phyloP scores from a whole-genome alignment of 2,888 invertebrate genomes.

The Homarus gammarus region DNA sequence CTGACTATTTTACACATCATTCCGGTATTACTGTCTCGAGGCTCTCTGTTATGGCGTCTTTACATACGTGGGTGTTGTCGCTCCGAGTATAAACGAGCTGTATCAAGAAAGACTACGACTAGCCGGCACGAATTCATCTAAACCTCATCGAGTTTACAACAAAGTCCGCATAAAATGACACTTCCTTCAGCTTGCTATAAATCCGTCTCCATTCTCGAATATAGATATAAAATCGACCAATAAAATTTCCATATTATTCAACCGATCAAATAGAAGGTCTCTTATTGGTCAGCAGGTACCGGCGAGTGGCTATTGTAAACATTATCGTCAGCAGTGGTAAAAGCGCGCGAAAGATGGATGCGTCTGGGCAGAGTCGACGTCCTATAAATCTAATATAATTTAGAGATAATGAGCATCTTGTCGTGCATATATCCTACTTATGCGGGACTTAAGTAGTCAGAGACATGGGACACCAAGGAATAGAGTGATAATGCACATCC shows the following conservation, averaged over 20 bases:
- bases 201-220: too few species aligned
- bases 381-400: constrained; percentile 64
- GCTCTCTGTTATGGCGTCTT: not conserved
- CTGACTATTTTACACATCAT: not conserved
- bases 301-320: not conserved
- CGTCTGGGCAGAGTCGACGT: constrained; percentile 8
- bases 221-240: too few species aligned
- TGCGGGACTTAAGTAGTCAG: constrained; percentile 31
- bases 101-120: too few species aligned
- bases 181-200: too few species aligned
- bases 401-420: constrained; percentile 55
- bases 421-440: constrained; percentile 57
- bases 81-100: too few species aligned
- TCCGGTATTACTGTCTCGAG: constrained; percentile 21
- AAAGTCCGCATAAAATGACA: too few species aligned
- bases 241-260: too few species aligned
- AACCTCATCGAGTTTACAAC: too few species aligned
- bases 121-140: too few species aligned
- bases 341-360: constrained; percentile 45
- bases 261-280: too few species aligned
- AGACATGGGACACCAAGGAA: constrained; percentile 57
- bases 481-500: constrained; percentile 43
- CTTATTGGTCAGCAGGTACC: not conserved
- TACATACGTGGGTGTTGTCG: too few species aligned
- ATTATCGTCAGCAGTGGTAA: not conserved